Evolutionary conservation across 2,113 vertebrate genomes (phyloP).

Genomic region (Chaetorhynchus papuensis): DNA sequence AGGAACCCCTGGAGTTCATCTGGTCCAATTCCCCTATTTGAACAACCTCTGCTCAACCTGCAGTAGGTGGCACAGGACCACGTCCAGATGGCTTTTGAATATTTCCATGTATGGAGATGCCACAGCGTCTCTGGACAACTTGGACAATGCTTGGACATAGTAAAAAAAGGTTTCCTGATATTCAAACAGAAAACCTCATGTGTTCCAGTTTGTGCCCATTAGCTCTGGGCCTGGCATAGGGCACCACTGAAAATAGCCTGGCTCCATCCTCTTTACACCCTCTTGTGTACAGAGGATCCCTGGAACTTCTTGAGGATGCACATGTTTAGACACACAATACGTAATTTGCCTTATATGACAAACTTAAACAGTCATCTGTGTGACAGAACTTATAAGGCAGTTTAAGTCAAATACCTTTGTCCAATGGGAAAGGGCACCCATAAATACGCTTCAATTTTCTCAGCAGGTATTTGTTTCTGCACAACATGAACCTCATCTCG

Average conservation of each 20-base stretch:
- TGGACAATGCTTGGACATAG: background rate
- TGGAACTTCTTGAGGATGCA: background rate
- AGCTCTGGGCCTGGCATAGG: background rate
- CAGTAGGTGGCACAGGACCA: background rate
- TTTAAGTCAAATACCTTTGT: background rate
- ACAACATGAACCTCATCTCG: background rate
- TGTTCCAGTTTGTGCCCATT: background rate
- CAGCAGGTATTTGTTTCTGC: background rate
- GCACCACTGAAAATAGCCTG: background rate
- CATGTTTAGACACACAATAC: background rate
- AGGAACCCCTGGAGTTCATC: background rate
- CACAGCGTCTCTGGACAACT: background rate
- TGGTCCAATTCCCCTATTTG: background rate
- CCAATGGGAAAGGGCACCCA: background rate
- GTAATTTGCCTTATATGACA: background rate
- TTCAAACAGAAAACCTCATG: background rate
- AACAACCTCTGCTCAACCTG: background rate
- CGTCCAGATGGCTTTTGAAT: background rate
- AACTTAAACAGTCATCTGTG: background rate
- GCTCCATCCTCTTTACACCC: background rate
- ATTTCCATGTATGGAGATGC: background rate
- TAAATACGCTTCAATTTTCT: fast-evolving
- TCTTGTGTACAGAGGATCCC: background rate
- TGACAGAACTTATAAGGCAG: background rate
- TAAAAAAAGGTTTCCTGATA: background rate